A percentile compares a stretch with the other conserved stretches of the same genome.
phyloP scores from a whole-genome alignment of 2,113 vertebrate species.

The Aphelocoma coerulescens region DNA sequence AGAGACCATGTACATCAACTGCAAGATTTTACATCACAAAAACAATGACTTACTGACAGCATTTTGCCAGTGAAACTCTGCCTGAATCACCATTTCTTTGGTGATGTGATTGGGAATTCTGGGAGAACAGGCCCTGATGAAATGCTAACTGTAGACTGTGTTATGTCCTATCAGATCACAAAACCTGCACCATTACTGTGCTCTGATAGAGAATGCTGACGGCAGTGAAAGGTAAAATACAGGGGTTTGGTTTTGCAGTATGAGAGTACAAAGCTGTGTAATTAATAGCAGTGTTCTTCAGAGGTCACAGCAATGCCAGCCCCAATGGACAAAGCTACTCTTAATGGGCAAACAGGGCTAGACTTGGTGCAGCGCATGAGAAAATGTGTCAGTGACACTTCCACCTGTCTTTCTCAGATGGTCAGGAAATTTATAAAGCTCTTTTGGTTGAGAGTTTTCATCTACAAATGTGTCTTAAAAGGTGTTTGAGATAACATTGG shows the following conservation, averaged over 20 bases:
- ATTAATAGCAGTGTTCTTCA: background rate
- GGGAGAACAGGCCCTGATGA: background rate
- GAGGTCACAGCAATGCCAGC: background rate
- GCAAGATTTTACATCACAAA: background rate
- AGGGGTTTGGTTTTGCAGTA: background rate
- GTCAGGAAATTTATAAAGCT: background rate
- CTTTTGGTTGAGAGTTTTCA: background rate
- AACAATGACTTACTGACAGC: background rate
- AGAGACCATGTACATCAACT: background rate
- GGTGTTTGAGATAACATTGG: background rate
- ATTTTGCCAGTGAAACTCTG: background rate
- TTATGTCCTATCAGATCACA: background rate
- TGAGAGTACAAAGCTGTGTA: background rate
- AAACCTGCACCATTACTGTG: background rate
- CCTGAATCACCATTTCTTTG: background rate
- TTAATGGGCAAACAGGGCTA: background rate
- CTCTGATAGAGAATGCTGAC: background rate
- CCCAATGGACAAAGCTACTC: background rate
- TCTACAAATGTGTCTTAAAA: background rate
- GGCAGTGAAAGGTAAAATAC: background rate
- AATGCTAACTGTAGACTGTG: background rate
- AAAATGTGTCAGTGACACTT: background rate
- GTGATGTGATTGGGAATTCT: background rate
- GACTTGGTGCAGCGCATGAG: background rate
- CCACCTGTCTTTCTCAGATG: background rate